Evolutionary conservation across 2,797 vertebrate genomes (phyloP).

Genomic region (Thripadectes ignobilis): DNA sequence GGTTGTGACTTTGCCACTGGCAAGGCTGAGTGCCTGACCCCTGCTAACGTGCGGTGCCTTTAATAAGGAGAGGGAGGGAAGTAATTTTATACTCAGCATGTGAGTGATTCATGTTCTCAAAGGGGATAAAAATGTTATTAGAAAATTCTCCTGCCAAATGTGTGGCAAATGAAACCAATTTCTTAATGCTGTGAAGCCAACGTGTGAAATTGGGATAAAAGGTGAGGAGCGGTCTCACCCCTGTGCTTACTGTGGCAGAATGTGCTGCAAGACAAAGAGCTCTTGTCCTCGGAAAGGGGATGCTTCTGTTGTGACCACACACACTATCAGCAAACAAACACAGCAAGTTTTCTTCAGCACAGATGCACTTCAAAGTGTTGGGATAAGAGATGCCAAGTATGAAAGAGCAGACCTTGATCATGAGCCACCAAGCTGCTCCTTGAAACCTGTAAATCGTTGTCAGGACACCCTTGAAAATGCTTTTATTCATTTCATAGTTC

Average conservation of each 20-base stretch:
- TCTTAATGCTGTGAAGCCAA: conserved; percentile 60
- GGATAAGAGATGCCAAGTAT: background rate
- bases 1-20: conserved; percentile 68
- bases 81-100: conserved; percentile 69
- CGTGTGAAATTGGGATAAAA: conserved; percentile 56
- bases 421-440: background rate
- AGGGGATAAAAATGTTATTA: conserved; percentile 72
- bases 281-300: background rate
- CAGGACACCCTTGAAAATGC: conserved; percentile 14
- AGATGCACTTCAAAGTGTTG: background rate
- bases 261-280: conserved; percentile 21
- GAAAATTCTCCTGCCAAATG: conserved; percentile 67
- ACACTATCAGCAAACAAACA: background rate
- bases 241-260: background rate
- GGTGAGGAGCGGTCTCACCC: background rate
- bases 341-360: background rate
- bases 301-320: background rate
- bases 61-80: conserved; percentile 55
- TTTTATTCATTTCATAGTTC: conserved; percentile 9
- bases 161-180: conserved; percentile 70
- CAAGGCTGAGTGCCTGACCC: conserved; percentile 71
- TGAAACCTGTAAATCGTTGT: conserved; percentile 22
- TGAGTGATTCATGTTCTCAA: conserved; percentile 58
- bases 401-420: background rate
- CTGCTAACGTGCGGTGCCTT: conserved; percentile 67